Percentiles rank a stretch among this genome's conserved stretches.
Evolutionary conservation across 2,797 vertebrate species (phyloP).

Genomic region (Amazona finschi): DNA sequence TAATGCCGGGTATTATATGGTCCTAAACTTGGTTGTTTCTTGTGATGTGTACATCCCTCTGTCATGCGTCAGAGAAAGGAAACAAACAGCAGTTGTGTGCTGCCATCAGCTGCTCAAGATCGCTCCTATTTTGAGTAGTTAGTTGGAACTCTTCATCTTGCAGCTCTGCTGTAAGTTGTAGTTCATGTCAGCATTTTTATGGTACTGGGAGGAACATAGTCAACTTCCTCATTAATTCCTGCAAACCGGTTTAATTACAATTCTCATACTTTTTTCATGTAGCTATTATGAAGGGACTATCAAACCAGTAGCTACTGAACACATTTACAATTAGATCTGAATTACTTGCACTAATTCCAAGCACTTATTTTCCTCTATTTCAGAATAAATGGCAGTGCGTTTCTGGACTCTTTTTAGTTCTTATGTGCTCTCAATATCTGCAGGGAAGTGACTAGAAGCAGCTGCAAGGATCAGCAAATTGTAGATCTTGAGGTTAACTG

Average conservation of each 20-base stretch:
- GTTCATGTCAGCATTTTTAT: constrained; percentile 37
- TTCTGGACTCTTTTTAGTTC: not conserved
- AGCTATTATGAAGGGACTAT: not conserved
- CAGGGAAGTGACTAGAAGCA: not conserved
- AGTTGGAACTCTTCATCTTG: not conserved
- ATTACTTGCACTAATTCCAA: not conserved
- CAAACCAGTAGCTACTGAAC: not conserved
- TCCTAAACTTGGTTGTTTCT: not conserved
- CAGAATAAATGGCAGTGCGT: not conserved
- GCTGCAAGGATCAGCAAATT: not conserved
- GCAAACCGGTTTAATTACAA: not conserved
- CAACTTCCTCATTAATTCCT: constrained; percentile 26
- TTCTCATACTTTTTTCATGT: not conserved
- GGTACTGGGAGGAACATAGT: not conserved
- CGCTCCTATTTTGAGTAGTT: not conserved
- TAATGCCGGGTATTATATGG: not conserved
- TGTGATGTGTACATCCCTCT: not conserved
- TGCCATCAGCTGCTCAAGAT: not conserved
- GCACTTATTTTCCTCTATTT: not conserved
- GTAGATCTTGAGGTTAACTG: not conserved
- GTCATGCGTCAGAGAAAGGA: not conserved
- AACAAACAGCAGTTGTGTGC: not conserved
- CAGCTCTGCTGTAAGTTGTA: not conserved
- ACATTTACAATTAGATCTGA: not conserved
- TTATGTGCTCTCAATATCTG: not conserved